These are phyloP conservation scores for Todiramphus chloris DNA, from an alignment of 2,113 vertebrate genomes.

Conservation along the genomic window DNA sequence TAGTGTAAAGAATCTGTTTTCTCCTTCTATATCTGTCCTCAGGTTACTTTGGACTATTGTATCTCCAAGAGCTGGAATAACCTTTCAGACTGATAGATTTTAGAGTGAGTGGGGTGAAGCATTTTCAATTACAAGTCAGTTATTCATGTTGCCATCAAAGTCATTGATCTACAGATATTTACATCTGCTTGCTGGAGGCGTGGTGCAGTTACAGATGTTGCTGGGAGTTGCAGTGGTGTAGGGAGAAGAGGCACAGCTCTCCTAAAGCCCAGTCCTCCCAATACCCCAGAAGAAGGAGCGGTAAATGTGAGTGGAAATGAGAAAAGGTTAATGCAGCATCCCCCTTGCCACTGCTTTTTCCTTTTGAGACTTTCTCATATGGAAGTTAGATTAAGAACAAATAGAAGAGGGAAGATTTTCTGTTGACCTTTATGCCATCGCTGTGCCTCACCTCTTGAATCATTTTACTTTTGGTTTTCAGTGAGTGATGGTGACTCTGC, in stretches of 20 bases:
- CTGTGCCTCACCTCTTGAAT: not conserved
- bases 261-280: not conserved
- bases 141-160: not conserved
- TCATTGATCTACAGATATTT: not conserved
- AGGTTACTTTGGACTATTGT: not conserved
- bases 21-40: not conserved
- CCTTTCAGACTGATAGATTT: not conserved
- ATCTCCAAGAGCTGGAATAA: not conserved
- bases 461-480: not conserved
- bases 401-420: not conserved
- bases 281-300: not conserved
- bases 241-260: not conserved
- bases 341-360: not conserved
- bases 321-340: not conserved
- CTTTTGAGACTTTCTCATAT: not conserved
- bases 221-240: not conserved
- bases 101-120: not conserved
- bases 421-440: not conserved
- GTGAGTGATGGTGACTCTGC: not conserved
- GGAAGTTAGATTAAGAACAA: not conserved
- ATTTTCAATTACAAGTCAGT: not conserved
- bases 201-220: not conserved
- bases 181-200: rapidly evolving
- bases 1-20: not conserved
- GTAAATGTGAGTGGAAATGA: not conserved